Evolutionary conservation across 2,797 vertebrate species (phyloP).

Genomic region (Hypotaenidia okinawae): DNA sequence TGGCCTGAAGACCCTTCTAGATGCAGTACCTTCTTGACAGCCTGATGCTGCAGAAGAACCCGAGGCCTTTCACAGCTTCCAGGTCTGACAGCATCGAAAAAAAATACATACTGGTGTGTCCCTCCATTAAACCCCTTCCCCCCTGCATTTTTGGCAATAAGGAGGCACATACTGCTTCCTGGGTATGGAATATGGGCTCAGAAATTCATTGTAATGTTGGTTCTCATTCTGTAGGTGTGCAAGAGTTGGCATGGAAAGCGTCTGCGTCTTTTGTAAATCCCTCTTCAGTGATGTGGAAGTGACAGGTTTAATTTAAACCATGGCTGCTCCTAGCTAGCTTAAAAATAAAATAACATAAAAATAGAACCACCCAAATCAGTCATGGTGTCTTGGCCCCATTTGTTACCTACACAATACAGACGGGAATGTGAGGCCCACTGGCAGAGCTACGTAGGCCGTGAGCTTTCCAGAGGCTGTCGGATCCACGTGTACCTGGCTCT

Average conservation of each 20-base stretch:
- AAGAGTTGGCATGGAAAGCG: background rate
- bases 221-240: background rate
- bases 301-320: constrained; percentile 17
- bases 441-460: background rate
- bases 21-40: background rate
- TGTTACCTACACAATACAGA: background rate
- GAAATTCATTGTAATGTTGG: background rate
- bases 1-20: background rate
- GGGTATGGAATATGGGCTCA: background rate
- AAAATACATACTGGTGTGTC: background rate
- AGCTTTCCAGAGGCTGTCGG: background rate
- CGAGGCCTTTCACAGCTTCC: background rate
- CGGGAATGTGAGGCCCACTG: background rate
- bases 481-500: background rate
- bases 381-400: background rate
- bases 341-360: constrained; percentile 44
- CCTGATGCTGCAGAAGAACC: background rate
- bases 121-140: background rate
- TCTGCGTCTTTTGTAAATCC: constrained; percentile 22
- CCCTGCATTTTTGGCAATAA: background rate
- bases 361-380: constrained; percentile 9
- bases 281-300: constrained; percentile 11
- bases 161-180: background rate
- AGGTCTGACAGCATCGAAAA: background rate
- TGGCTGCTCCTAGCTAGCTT: background rate